Evolutionary conservation across 2,113 vertebrate genomes (phyloP).

Genomic region (Saimiri boliviensis): DNA sequence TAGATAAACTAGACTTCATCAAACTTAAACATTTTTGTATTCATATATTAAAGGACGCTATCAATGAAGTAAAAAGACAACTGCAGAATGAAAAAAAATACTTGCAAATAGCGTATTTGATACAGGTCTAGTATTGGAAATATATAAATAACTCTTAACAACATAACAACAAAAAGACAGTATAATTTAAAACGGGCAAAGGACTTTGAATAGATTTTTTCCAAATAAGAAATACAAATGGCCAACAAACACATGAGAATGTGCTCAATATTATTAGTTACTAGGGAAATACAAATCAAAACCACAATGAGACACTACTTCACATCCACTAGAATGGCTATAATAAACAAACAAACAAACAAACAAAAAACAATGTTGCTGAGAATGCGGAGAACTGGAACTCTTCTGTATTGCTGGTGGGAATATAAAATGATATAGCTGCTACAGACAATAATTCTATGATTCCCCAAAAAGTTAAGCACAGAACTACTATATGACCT

Average conservation of each 20-base stretch:
- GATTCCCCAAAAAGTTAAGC: conserved; percentile 17
- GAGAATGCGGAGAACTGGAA: not conserved
- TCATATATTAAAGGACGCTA: not conserved
- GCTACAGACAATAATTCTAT: not conserved
- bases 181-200: not conserved
- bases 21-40: not conserved
- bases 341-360: not conserved
- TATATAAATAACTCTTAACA: not conserved
- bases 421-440: not conserved
- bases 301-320: not conserved
- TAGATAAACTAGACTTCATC: not conserved
- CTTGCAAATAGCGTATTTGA: not conserved
- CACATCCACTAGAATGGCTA: not conserved
- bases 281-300: conserved; percentile 21
- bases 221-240: not conserved
- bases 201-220: not conserved
- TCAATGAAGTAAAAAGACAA: not conserved
- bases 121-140: not conserved
- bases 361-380: not conserved
- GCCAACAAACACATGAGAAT: not conserved
- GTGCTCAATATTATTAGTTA: not conserved
- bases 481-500: not conserved
- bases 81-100: not conserved
- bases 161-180: conserved; percentile 13
- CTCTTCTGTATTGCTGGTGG: not conserved